These are phyloP conservation scores for Saccopteryx bilineata DNA, from an alignment of 2,113 vertebrate species.

Conservation along the genomic window DNA sequence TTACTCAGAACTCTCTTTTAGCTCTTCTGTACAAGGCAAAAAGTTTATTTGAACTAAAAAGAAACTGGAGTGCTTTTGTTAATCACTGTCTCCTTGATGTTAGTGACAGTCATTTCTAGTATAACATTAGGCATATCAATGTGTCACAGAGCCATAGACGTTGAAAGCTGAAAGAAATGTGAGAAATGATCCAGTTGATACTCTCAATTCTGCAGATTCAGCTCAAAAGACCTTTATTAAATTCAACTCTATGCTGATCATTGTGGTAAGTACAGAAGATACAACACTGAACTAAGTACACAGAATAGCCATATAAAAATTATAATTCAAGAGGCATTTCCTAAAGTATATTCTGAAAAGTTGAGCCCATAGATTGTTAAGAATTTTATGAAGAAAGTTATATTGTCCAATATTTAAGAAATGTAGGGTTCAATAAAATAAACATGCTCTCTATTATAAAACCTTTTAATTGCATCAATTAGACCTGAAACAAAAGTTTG, in stretches of 20 bases:
- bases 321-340: slow-evolving; percentile 22
- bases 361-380: background rate
- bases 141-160: background rate
- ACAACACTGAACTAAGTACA: background rate
- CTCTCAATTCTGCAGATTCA: background rate
- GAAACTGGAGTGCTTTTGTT: background rate
- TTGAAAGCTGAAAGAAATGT: background rate
- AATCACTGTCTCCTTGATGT: background rate
- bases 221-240: slow-evolving; percentile 34
- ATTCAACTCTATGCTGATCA: background rate
- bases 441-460: background rate
- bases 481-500: background rate
- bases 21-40: background rate
- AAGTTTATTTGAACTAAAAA: background rate
- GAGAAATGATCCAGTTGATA: background rate
- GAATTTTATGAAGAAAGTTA: slow-evolving; percentile 21
- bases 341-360: slow-evolving; percentile 39
- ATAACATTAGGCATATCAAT: background rate
- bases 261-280: background rate
- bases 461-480: background rate
- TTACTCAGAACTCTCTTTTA: background rate
- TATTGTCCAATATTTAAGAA: slow-evolving; percentile 46
- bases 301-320: background rate
- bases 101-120: background rate
- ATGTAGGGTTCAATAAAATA: background rate